phyloP scores from a whole-genome alignment of 2,888 invertebrate species.

The Meliscaeva auricollis region DNA sequence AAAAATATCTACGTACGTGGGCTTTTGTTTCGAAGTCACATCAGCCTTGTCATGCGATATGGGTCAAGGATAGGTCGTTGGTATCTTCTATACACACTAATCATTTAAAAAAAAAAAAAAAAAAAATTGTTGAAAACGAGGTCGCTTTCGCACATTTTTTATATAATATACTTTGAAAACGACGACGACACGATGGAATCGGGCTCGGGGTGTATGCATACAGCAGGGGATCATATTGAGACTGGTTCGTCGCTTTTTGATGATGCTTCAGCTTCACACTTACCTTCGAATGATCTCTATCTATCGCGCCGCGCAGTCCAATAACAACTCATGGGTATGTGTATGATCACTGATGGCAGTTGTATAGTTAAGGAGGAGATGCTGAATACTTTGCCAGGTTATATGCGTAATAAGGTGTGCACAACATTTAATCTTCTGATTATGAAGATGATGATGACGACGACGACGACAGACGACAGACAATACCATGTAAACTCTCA shows the following conservation, averaged over 20 bases:
- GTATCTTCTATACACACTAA: constrained; percentile 75
- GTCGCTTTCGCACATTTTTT: constrained; percentile 66
- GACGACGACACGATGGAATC: not conserved
- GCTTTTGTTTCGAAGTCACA: constrained; percentile 71
- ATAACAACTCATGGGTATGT: too few species aligned
- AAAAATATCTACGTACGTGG: constrained; percentile 53
- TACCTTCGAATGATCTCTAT: constrained; percentile 49
- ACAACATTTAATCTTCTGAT: constrained; percentile 70
- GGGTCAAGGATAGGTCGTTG: constrained; percentile 76
- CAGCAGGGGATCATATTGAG: constrained; percentile 54
- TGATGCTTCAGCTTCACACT: constrained; percentile 65
- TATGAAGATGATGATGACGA: constrained; percentile 9
- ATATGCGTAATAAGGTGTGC: constrained; percentile 73
- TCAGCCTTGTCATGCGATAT: constrained; percentile 72
- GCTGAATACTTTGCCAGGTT: constrained; percentile 45
- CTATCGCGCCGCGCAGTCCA: too few species aligned
- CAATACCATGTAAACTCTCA: constrained; percentile 51
- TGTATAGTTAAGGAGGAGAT: constrained; percentile 46
- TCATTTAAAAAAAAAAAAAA: constrained; percentile 58
- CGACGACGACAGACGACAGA: constrained; percentile 45
- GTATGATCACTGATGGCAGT: not conserved
- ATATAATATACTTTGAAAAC: not conserved
- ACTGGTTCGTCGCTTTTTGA: constrained; percentile 68
- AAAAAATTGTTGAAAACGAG: too few species aligned
- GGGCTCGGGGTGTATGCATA: constrained; percentile 46